Evolutionary conservation across 2,113 vertebrate species (phyloP).

Genomic region (Meles meles): DNA sequence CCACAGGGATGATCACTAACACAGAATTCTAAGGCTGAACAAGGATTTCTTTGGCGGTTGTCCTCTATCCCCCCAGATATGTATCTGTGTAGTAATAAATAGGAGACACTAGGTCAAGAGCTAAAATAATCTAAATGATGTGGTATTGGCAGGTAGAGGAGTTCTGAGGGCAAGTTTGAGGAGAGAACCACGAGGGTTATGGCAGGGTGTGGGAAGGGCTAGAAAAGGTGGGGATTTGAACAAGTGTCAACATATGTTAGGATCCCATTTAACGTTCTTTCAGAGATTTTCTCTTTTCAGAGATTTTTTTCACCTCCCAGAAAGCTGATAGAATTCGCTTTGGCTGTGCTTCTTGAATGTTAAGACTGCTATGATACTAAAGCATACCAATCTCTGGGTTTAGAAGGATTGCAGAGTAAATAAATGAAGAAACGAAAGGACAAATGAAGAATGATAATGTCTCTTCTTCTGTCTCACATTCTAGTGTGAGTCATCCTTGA

Average conservation of each 20-base stretch:
- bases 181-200: not conserved
- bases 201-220: not conserved
- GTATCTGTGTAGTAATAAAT: not conserved
- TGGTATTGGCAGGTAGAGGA: not conserved
- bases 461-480: not conserved
- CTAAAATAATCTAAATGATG: not conserved
- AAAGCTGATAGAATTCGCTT: not conserved
- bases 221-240: not conserved
- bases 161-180: not conserved
- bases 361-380: not conserved
- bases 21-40: not conserved
- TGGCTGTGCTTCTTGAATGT: not conserved
- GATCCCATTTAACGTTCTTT: not conserved
- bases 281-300: not conserved
- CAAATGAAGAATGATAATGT: not conserved
- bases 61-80: not conserved
- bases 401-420: not conserved
- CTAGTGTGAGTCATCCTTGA: not conserved
- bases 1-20: not conserved
- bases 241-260: not conserved
- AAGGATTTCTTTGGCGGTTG: not conserved
- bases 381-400: not conserved
- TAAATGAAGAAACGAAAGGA: not conserved
- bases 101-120: not conserved
- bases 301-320: not conserved